Evolutionary conservation across 2,113 vertebrate genomes (phyloP), one percentile per base, ranked within the genome.

Genomic region (Catagonus wagneri): DNA sequence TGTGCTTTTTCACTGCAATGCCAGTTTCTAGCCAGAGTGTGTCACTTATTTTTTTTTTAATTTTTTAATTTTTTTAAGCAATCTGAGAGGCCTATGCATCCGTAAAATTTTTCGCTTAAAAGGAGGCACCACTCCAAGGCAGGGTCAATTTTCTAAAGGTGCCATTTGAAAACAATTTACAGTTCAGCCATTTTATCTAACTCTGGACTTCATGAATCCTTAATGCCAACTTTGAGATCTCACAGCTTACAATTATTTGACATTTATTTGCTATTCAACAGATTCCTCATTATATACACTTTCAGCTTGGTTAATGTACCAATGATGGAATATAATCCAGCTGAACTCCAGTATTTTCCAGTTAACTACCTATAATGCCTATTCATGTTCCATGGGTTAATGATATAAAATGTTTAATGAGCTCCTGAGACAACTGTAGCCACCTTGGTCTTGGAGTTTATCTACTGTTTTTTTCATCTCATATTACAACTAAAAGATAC

Each of bases 291-390:
- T 81, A 83, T 10, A 27, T 54, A 36, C 7, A 29, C 36, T 87
- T 72, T 61, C 52, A 58, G 75, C 65, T 95, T 29, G 32, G 89
- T n/a, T 97, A 68, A 81, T 34, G 29, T 75, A 54, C n/a, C 60
- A 39, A 56, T 50, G 63, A 84, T n/a, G 76, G 76, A 65, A 84
- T 27, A 83, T 54, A 22, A 61, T 39, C 44, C 90, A 72, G 76
- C 17, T 3, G 22, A 44, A 78, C 44, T 86, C 74, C 90, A 86
- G 25, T 13, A 86, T 72, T 88, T 83, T 78, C 36, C 61, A 17
- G 66, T 63, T 79, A 54, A 93, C 75, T 25, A 85, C 23, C 6
- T 66, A 29, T n/a, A 39, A 36, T 75, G 63, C 36, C 80, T 83
- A 29, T 78, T 90, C 58, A 79, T 20, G 25, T 44, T 94, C 69